Base-by-base conservation (phyloP, 37 sponge, comb jelly and placozoan genomes). In the Tethya wilhelma region DNA sequence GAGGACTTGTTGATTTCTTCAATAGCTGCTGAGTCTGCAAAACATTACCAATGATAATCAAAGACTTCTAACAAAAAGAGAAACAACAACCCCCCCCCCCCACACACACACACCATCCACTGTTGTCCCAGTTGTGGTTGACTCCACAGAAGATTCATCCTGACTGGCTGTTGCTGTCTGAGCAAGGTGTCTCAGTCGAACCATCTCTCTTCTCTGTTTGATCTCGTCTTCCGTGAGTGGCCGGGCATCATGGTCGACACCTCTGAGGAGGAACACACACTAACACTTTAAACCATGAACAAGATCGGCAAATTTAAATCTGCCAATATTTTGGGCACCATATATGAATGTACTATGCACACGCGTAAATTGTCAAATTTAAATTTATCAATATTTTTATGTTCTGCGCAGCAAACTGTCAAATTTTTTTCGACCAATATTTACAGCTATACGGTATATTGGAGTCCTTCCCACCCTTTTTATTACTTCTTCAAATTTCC, bases 221-320 rank as follows among this genome's bases (percentile, higher is more conserved):
- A 92, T 84, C 69, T 96, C 96, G 17, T 76, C 86, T 44, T 59
- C 40, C 0, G 90, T 96, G 42, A 92, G 75, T 22, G 90, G 83
- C 59, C 96, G 91, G 79, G 12, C 3, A 45, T 12, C 43, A 25
- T 17, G 40, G 34, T 1, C n/a, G n/a, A n/a, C n/a, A n/a, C n/a
- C n/a, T n/a, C n/a, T n/a, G n/a, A n/a, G n/a, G n/a, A n/a, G n/a
- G n/a, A n/a, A n/a, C n/a, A n/a, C n/a, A n/a, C n/a, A n/a, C n/a
- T n/a, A n/a, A n/a, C n/a, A n/a, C n/a, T n/a, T n/a, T n/a, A n/a
- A n/a, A n/a, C n/a, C n/a, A n/a, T n/a, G n/a, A n/a, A n/a, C 28
- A 64, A 64, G 65, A 26, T n/a, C 20, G 38, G 19, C 39, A n/a
- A n/a, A 68, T 5, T 34, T 58, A 25, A 53, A 26, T 73, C 46